These are phyloP conservation scores for Crotalus horridus DNA, from an alignment of 2,113 vertebrate genomes.

Conservation along the genomic window DNA sequence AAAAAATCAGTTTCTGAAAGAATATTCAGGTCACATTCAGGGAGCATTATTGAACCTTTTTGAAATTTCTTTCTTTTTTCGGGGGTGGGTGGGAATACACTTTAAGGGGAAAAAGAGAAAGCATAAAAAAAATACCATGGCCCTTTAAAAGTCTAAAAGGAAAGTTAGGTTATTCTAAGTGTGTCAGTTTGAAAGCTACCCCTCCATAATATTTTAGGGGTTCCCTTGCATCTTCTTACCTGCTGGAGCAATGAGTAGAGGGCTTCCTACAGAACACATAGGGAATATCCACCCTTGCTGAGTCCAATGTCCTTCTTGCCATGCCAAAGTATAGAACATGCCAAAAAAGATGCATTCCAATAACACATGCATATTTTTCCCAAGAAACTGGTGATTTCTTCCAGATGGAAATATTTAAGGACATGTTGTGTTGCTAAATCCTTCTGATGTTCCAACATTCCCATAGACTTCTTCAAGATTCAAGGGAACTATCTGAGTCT, in stretches of 20 bases:
- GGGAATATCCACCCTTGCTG: background rate
- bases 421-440: background rate
- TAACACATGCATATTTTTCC: background rate
- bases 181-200: background rate
- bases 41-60: background rate
- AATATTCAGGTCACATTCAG: conserved; percentile 5
- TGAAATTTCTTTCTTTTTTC: background rate
- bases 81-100: background rate
- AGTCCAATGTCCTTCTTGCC: background rate
- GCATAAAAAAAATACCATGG: background rate
- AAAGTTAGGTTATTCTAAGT: background rate
- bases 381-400: background rate
- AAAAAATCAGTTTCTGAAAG: conserved; percentile 5
- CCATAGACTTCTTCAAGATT: background rate
- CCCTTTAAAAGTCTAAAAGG: background rate
- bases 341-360: background rate
- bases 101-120: background rate
- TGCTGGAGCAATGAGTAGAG: background rate
- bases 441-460: background rate
- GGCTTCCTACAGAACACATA: background rate
- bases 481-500: background rate
- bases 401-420: background rate
- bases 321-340: background rate
- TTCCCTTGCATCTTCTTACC: background rate
- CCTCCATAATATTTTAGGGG: background rate